Base-by-base conservation (phyloP, 2,888 invertebrate genomes). In the Oscheius myriophilus region DNA sequence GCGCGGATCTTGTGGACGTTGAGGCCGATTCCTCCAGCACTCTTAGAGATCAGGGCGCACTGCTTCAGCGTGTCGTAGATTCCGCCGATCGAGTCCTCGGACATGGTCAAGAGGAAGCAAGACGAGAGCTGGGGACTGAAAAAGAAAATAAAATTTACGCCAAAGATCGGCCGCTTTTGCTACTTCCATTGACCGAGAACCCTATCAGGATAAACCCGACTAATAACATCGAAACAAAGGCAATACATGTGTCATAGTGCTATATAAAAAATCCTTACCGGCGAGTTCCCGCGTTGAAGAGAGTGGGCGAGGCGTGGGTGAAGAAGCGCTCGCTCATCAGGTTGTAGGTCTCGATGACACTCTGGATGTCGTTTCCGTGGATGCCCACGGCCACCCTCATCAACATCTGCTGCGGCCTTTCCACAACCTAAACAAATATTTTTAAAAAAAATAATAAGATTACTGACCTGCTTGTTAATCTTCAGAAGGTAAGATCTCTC, bases 341-440 rank as follows among this genome's bases (percentile, higher is more conserved):
- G 87, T 98, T 95, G 88, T 98, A 98, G 0, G 97, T 96, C 89
- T 95, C 93, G 77, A 98, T 93, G 16, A 92, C 96, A 16, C 91
- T 90, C 74, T 94, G 93, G 71, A 98, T 92, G 86, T 98, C 93
- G 78, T 94, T 92, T 0, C 92, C 93, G 87, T 98, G 98, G 82
- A 98, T 95, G 16, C 96, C 97, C 72, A 99, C 92, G 2, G 97
- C 89, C 0, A 96, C 96, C 82, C 98, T 89, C 98, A 98, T 98
- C 69, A 98, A 88, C 96, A 98, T 94, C 84, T 98, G 96, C 86
- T 98, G 97, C 0, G 98, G 98, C 39, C 98, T 91, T 88, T 98
- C 98, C 0, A 91, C 95, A 61, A 96, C 92, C 67, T 80, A 51
- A 51, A 62, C n/a, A n/a, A n/a, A n/a, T 9, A 51, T 51, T 1